Evolutionary conservation across 2,797 vertebrate species (phyloP).

Genomic region (Petrocephalus sullivani): DNA sequence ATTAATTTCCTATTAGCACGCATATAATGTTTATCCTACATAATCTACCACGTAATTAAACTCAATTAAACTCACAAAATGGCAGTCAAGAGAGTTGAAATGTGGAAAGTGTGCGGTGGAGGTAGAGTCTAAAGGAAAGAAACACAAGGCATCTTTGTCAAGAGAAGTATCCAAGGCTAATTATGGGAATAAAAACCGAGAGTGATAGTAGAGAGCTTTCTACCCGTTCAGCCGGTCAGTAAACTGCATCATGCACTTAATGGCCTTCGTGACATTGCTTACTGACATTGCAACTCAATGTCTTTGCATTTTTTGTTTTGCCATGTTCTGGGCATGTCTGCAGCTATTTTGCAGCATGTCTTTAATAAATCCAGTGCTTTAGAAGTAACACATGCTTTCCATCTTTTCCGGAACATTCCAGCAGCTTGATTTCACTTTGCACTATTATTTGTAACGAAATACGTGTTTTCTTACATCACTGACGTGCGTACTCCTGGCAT

Average conservation of each 20-base stretch:
- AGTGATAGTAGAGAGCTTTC: not conserved
- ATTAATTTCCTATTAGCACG: too few species aligned
- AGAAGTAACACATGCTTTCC: not conserved
- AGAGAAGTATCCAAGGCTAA: not conserved
- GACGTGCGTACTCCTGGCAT: not conserved
- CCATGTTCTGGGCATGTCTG: not conserved
- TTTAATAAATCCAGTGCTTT: not conserved
- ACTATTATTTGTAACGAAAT: not conserved
- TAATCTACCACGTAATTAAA: too few species aligned
- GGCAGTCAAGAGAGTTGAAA: too few species aligned
- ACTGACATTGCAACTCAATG: not conserved
- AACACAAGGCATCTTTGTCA: not conserved
- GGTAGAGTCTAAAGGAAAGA: not conserved
- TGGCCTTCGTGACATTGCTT: not conserved
- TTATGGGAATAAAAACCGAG: not conserved
- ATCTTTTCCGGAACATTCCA: not conserved
- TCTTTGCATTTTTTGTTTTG: not conserved
- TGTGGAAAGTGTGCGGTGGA: too few species aligned
- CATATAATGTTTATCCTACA: too few species aligned
- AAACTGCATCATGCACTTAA: not conserved
- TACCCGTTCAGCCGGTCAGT: not conserved
- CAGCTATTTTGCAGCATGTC: not conserved
- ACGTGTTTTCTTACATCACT: not conserved
- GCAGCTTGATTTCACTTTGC: not conserved
- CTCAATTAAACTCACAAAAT: too few species aligned